phyloP scores from a whole-genome alignment of 2,797 vertebrate species.

The Lagodon rhomboides region DNA sequence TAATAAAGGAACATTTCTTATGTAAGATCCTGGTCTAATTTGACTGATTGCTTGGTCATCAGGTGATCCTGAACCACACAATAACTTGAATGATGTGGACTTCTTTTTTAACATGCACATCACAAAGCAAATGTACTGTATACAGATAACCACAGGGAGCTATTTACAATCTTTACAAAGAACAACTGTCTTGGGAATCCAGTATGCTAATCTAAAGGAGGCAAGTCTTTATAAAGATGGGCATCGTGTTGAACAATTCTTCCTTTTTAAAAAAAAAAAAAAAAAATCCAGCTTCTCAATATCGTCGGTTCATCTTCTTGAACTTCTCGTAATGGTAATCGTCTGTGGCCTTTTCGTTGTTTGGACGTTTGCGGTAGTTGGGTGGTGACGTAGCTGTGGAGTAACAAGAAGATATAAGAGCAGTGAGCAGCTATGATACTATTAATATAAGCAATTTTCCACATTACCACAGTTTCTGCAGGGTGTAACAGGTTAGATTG shows the following conservation, averaged over 20 bases:
- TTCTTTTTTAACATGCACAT: background rate
- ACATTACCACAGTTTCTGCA: background rate
- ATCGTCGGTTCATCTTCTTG: slow-evolving; percentile 98
- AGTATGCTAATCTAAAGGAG: background rate
- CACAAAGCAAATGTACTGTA: background rate
- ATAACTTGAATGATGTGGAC: background rate
- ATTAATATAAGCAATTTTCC: background rate
- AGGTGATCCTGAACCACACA: background rate
- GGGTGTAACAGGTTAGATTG: too few relatives aligned
- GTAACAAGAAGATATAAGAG: background rate
- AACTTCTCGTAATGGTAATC: slow-evolving; percentile 99
- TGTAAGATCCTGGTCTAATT: background rate
- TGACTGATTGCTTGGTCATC: background rate
- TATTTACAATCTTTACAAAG: slow-evolving; percentile 62
- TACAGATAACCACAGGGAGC: slow-evolving; percentile 10
- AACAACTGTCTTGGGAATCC: background rate
- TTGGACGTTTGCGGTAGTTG: slow-evolving; percentile 93
- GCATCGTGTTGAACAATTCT: background rate
- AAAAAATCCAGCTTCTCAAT: slow-evolving; percentile 77
- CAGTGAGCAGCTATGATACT: background rate
- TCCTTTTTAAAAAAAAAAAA: background rate
- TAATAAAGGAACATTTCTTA: background rate
- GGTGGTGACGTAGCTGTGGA: slow-evolving; percentile 85
- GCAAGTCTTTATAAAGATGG: background rate
- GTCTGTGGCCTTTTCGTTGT: slow-evolving; percentile 97